phyloP scores from a whole-genome alignment of 2,113 vertebrate species.

The Oxyura jamaicensis region DNA sequence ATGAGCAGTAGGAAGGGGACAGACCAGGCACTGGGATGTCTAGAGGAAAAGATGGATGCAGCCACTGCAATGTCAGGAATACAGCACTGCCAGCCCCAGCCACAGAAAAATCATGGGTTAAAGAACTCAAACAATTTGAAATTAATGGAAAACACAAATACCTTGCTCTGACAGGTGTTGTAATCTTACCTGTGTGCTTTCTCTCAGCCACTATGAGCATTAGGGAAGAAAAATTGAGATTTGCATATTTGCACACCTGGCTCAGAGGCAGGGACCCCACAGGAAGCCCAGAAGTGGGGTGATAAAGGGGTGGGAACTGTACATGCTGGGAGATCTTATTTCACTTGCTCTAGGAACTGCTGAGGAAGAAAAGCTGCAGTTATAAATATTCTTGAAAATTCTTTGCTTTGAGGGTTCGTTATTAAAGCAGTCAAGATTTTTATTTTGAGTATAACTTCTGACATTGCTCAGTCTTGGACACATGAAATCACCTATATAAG shows the following conservation, averaged over 20 bases:
- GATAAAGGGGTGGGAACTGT: not conserved
- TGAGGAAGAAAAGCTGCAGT: slow-evolving; percentile 20
- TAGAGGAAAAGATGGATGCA: not conserved
- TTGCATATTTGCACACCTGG: not conserved
- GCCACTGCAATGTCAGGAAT: not conserved
- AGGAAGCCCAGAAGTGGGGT: not conserved
- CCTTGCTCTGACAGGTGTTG: not conserved
- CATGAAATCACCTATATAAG: not conserved
- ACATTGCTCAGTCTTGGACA: not conserved
- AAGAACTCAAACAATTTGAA: not conserved
- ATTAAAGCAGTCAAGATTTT: not conserved
- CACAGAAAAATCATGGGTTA: not conserved
- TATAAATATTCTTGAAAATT: slow-evolving; percentile 20
- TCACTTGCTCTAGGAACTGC: not conserved
- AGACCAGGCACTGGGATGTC: not conserved
- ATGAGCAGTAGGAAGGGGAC: not conserved
- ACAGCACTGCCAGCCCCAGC: not conserved
- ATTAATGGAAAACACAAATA: not conserved
- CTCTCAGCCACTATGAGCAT: not conserved
- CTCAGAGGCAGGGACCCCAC: not conserved
- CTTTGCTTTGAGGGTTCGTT: not conserved
- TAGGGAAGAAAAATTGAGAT: not conserved
- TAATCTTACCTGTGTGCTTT: not conserved
- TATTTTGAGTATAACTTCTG: slow-evolving; percentile 10
- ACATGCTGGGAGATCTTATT: not conserved